Evolutionary conservation across 2,888 invertebrate genomes (phyloP), one percentile per base, ranked within the genome.

Genomic region (Caradrina kadenii): DNA sequence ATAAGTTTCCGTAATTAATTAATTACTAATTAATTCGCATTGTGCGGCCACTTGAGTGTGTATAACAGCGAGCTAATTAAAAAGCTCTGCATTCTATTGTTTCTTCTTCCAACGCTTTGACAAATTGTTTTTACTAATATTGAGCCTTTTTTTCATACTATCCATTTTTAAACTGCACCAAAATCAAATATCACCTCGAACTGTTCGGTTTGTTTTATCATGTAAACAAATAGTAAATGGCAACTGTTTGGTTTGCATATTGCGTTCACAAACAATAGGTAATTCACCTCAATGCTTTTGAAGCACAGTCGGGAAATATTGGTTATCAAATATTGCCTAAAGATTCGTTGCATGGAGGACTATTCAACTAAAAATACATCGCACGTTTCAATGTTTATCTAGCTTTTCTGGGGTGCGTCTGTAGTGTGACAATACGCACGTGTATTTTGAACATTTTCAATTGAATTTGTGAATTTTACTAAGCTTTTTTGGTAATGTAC

Each of bases 61-160:
- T 35, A 26, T 13, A 45, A 60, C 45, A 48, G 48, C 39, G 63
- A 67, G 69, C 75, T 74, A 79, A 77, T 81, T 79, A 80, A 80
- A 81, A 79, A 68, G 35, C 52, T 54, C 17, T 11, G 19, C 59
- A 62, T 60, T 70, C 55, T 59, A 63, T 63, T 62, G 15, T 69
- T 3, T 39, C 4, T n/a, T 26, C 58, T 22, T 39, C 17, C 35
- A 42, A 59, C 53, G 67, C 53, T 69, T 56, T 79, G 58, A 69
- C 58, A 45, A 42, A 60, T 61, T 79, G 69, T 75, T 81, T 79
- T 73, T 68, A 63, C 59, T 72, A 80, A 69, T 74, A 62, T 76
- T 55, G 50, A 42, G 15, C n/a, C 61, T 26, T 79, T 70, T 68
- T 66, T 71, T 26, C 55, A 42, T 15, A 13, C 19, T 31, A 19